Base-by-base conservation (phyloP, 2,113 vertebrate species). In the Numida meleagris region DNA sequence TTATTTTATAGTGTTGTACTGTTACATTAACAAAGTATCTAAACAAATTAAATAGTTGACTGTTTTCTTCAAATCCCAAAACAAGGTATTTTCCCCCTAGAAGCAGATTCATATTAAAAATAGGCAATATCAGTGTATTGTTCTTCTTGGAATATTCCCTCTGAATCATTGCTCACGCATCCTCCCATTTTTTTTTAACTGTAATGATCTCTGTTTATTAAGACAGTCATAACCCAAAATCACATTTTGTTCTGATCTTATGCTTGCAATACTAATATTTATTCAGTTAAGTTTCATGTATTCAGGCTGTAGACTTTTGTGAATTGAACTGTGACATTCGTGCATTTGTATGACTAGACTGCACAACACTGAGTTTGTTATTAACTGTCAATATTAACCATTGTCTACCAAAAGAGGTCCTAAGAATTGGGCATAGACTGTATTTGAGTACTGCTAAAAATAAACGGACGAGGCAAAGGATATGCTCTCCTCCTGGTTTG, bases 391-490 rank as follows among this genome's bases (percentile, higher is more conserved):
- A 1, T 65, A 43, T 76, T 59, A 57, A 10, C 14, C 14, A 8
- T 8, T 61, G 4, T 2, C 10, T 68, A 5, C 12, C 12, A 42
- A 29, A 18, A 45, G 6, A n/a, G 1, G 9, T 59, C 46, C 12
- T 70, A 40, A 63, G 24, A 77, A 25, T 3, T 33, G 23, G 4
- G 12, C 1, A 0, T 15, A 14, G 17, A 2, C 45, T 50, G 1
- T 33, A 14, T 45, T 13, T 0, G 1, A 58, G 10, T 7, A n/a
- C 24, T 2, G 4, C 11, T 31, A 45, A 36, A 81, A 74, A 7
- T 2, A 84, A 74, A 58, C 6, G 10, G 5, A 29, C 50, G 10
- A 61, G 50, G 11, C n/a, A 66, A 71, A 4, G 6, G 31, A 14
- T 19, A 7, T 24, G 12, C 3, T 50, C 1, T 84, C 13, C 6